A percentile compares a stretch with the other conserved stretches of the same genome.
Evolutionary conservation across 2,113 vertebrate genomes (phyloP).

Genomic region (Regulus satrapa): DNA sequence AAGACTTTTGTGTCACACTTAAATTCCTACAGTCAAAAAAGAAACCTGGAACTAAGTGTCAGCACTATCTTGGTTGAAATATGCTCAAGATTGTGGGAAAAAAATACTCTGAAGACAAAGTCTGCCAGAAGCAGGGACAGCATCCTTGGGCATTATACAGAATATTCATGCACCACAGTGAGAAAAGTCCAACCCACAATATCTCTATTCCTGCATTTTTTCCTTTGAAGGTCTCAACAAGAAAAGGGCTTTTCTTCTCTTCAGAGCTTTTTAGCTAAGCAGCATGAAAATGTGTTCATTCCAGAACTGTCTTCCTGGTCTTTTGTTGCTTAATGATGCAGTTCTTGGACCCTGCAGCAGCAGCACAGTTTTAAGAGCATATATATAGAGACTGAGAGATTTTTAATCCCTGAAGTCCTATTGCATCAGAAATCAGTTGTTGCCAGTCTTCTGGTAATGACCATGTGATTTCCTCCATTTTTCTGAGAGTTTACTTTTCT

Average conservation of each 20-base stretch:
- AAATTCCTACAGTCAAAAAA: background rate
- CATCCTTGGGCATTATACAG: background rate
- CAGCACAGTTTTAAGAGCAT: background rate
- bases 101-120: background rate
- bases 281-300: background rate
- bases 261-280: background rate
- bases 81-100: background rate
- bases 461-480: background rate
- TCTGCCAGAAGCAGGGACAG: background rate
- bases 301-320: background rate
- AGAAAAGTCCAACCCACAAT: background rate
- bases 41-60: background rate
- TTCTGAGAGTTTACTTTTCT: background rate
- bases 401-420: background rate
- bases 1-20: background rate
- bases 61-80: background rate
- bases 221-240: background rate
- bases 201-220: background rate
- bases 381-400: background rate
- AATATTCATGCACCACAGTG: background rate
- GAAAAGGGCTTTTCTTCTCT: background rate
- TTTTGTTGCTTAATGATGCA: background rate
- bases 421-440: background rate
- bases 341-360: background rate
- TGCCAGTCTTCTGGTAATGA: background rate